Percentiles rank a stretch among this genome's conserved stretches.
Conservation (phyloP, 92 coral and sea anemone genomes). For the Diadumene lineata region DNA sequence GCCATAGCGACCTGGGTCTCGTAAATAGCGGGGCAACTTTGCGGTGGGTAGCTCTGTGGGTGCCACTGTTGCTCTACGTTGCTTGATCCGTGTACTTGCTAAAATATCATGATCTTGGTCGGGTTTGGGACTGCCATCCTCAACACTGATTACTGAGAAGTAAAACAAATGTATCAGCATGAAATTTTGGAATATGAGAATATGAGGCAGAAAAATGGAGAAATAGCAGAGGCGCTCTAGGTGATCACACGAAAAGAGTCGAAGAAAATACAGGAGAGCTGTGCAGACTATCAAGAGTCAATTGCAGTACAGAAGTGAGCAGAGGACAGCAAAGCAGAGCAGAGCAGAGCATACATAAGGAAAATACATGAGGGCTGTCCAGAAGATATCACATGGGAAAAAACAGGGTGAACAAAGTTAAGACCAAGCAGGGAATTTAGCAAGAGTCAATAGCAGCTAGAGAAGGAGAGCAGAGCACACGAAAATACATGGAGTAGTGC, state of each 20-base stretch:
- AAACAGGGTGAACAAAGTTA: too few relatives aligned
- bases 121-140: background rate
- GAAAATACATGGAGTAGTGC: too few relatives aligned
- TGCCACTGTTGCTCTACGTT: constrained; percentile 22
- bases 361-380: background rate
- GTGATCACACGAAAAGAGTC: background rate
- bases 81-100: constrained; percentile 26
- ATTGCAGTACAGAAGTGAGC: background rate
- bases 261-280: background rate
- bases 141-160: constrained; percentile 3
- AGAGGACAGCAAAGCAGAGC: background rate
- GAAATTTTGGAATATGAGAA: too few relatives aligned
- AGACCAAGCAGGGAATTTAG: too few relatives aligned
- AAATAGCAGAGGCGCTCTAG: background rate
- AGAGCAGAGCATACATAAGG: background rate
- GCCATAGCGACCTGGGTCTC: constrained; percentile 24
- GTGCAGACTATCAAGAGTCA: background rate
- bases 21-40: constrained; percentile 36
- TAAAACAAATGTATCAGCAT: background rate
- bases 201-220: too few relatives aligned
- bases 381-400: background rate
- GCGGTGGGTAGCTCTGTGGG: constrained; percentile 16
- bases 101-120: constrained; percentile 11
- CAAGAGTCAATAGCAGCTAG: too few relatives aligned
- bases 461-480: too few relatives aligned